Conservation (phyloP, 1,140 invertebrate species). For the Drosophila kurseongensis region DNA sequence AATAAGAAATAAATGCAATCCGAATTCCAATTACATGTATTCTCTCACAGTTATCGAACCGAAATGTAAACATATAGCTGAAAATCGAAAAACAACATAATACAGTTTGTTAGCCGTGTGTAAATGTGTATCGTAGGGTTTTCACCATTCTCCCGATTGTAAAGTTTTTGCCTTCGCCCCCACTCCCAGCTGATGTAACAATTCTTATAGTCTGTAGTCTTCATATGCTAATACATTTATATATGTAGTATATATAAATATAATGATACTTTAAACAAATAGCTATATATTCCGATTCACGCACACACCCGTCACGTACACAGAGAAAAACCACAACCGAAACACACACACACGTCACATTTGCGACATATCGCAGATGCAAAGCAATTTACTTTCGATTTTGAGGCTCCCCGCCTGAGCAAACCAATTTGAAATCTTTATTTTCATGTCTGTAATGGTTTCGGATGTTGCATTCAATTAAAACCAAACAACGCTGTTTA, state of each 20-base stretch:
- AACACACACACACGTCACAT: neutral
- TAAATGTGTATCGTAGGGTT: constrained; percentile 68
- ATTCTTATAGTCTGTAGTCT: constrained; percentile 71
- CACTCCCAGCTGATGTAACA: constrained; percentile 55
- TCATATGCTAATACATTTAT: constrained; percentile 76
- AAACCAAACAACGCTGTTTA: constrained; percentile 21
- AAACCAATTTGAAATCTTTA: constrained; percentile 74
- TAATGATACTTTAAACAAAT: constrained; percentile 68
- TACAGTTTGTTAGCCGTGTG: constrained; percentile 50
- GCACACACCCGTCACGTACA: constrained; percentile 49
- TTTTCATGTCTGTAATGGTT: constrained; percentile 75
- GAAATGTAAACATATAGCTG: constrained; percentile 24
- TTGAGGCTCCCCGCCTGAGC: constrained; percentile 8
- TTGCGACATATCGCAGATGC: constrained; percentile 8
- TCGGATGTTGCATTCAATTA: constrained; percentile 46
- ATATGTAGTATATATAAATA: constrained; percentile 72
- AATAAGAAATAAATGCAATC: constrained; percentile 15
- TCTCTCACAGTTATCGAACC: constrained; percentile 17
- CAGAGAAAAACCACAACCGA: constrained; percentile 17
- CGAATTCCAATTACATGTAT: constrained; percentile 12
- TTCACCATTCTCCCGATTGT: constrained; percentile 42
- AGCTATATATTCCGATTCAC: constrained; percentile 78
- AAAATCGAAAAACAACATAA: constrained; percentile 29
- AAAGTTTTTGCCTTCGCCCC: constrained; percentile 49
- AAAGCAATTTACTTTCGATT: constrained; percentile 12